A percentile compares a stretch with the other conserved stretches of the same genome.
phyloP scores from a whole-genome alignment of 2,797 vertebrate species.

The Schizopygopsis pylzovi region DNA sequence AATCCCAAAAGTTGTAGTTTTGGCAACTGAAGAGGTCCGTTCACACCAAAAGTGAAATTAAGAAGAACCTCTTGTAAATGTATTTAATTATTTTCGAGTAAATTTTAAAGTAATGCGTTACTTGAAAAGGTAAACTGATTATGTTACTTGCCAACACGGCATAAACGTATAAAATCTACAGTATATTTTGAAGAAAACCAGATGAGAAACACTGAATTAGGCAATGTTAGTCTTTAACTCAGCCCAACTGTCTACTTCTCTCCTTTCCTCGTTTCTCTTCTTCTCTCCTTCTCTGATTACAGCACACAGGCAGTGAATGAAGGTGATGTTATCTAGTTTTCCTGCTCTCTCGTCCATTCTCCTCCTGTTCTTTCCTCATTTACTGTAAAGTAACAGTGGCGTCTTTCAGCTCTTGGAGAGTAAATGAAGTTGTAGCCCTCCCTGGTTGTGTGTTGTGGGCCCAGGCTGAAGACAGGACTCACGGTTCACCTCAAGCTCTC shows the following conservation, averaged over 20 bases:
- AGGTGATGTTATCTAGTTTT: conserved; percentile 38
- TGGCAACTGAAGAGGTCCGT: not conserved
- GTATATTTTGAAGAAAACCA: not conserved
- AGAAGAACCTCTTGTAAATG: not conserved
- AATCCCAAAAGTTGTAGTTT: not conserved
- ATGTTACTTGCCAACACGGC: not conserved
- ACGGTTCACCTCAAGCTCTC: conserved; percentile 43
- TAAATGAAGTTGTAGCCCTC: conserved; percentile 48
- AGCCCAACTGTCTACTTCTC: conserved; percentile 1
- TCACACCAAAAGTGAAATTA: not conserved
- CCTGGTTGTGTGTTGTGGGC: conserved; percentile 29
- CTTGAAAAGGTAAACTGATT: not conserved
- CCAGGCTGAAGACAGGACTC: conserved; percentile 47
- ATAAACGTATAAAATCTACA: not conserved
- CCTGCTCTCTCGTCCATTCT: conserved; percentile 30
- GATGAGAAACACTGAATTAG: conserved; percentile 23
- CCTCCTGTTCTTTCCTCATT: conserved; percentile 25
- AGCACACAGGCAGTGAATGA: conserved; percentile 29
- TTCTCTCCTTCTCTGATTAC: conserved; percentile 39
- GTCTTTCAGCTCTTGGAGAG: conserved; percentile 42
- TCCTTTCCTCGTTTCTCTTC: conserved; percentile 18
- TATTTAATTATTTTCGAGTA: not conserved
- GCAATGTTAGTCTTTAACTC: conserved; percentile 18
- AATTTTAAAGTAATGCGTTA: not conserved
- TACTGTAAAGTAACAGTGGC: conserved; percentile 33